phyloP scores from a whole-genome alignment of 1,140 invertebrate species.

The Drosophila kurseongensis region DNA sequence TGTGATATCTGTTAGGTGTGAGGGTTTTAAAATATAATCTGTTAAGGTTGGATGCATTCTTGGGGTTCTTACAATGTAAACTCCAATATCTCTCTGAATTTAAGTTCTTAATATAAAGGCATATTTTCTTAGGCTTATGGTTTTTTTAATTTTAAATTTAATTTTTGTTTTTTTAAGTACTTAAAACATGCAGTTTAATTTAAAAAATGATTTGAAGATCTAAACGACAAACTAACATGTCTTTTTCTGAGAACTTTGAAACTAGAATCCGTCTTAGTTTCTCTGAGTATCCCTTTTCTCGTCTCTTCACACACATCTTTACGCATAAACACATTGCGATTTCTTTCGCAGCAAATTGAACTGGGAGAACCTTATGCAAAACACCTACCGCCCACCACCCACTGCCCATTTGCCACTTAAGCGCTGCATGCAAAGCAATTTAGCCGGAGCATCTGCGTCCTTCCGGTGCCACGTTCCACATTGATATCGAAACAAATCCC shows the following conservation, averaged over 20 bases:
- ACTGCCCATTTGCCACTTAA: conserved; percentile 47
- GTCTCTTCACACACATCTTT: conserved; percentile 64
- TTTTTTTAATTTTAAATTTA: too few relatives aligned
- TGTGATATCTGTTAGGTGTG: background rate
- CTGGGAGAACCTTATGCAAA: conserved; percentile 16
- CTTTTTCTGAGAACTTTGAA: background rate
- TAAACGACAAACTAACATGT: background rate
- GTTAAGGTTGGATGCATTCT: background rate
- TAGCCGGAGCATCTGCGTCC: conserved; percentile 66
- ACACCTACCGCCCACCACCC: conserved; percentile 1
- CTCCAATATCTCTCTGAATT: too few relatives aligned
- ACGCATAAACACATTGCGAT: conserved; percentile 76
- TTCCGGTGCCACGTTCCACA: conserved; percentile 54
- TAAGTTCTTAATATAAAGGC: too few relatives aligned
- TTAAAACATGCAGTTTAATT: too few relatives aligned
- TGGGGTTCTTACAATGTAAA: too few relatives aligned
- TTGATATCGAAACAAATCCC: conserved; percentile 60
- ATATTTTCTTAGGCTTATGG: too few relatives aligned
- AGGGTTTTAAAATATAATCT: background rate
- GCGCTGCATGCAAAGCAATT: conserved; percentile 68
- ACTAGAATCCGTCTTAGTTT: background rate
- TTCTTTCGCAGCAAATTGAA: conserved; percentile 78
- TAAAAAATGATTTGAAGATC: too few relatives aligned
- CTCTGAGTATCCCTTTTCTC: conserved; percentile 1
- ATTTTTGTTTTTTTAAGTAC: too few relatives aligned